Conservation (phyloP, 2,888 invertebrate species). For the Acanthacorydalis orientalis region DNA sequence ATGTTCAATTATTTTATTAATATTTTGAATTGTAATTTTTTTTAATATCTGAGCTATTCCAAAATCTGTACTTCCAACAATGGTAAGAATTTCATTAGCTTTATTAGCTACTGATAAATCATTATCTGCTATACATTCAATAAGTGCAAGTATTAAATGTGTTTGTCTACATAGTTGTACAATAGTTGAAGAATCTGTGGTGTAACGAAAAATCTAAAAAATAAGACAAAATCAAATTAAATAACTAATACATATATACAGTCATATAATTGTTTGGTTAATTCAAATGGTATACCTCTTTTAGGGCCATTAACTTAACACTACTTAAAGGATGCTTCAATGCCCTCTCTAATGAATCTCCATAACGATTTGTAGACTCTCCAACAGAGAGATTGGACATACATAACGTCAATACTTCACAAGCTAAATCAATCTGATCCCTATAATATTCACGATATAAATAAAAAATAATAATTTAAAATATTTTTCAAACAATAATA, state of each 20-base stretch:
- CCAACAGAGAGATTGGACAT: conserved; percentile 43
- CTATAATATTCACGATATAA: conserved; percentile 20
- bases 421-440: conserved; percentile 40
- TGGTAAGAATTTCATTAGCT: conserved; percentile 37
- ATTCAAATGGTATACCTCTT: conserved; percentile 30
- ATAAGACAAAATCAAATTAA: too few relatives aligned
- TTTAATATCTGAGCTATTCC: conserved; percentile 33
- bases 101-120: conserved; percentile 41
- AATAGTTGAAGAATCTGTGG: conserved; percentile 17
- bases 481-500: conserved; percentile 17
- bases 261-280: background rate
- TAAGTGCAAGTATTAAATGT: conserved; percentile 33
- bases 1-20: conserved; percentile 36
- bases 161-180: conserved; percentile 17
- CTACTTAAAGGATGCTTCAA: conserved; percentile 42
- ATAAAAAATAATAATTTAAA: background rate
- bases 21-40: conserved; percentile 33
- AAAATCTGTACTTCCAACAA: conserved; percentile 26
- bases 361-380: conserved; percentile 41
- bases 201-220: conserved; percentile 13
- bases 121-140: conserved; percentile 39
- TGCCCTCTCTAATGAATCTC: conserved; percentile 38
- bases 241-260: background rate
- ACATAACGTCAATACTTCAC: conserved; percentile 45
- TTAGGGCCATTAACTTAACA: conserved; percentile 45